Evolutionary conservation across 2,888 invertebrate species (phyloP), one percentile per base, ranked within the genome.

Genomic region (Agonopterix subpropinquella): DNA sequence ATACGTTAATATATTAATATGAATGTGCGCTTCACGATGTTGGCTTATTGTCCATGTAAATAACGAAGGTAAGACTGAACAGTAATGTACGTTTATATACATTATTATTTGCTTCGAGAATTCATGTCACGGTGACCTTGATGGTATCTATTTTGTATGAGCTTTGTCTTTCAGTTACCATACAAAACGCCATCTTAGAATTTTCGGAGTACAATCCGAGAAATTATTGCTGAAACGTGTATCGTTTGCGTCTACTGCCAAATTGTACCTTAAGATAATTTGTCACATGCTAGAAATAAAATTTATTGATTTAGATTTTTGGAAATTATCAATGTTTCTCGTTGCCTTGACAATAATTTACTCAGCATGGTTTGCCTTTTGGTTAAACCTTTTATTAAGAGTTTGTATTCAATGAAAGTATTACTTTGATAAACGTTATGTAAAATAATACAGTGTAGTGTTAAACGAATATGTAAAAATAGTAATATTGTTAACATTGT

Each of bases 1-100:
- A 39, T 36, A 41, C n/a, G 41, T 42, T 37, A 18, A n/a, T 43
- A 39, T 39, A 10, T 39, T n/a, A 39, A n/a, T 39, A n/a, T 39
- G 39, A 39, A 36, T 11, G 41, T 36, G 42, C 13, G 44, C 44
- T 15, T 45, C 44, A 42, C 43, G 51, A n/a, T 51, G 52, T 47
- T 50, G 42, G 50, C 50, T 57, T 50, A 60, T 62, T 70, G 83
- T 81, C 80, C 81, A 80, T 82, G 80, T 85, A 83, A 67, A 82
- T 83, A 80, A 76, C 65, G 71, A 77, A 80, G 72, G 81, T 76
- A 87, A 87, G 86, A 86, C 84, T 86, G 85, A 80, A 68, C 59
- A 56, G 59, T 60, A 63, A 63, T 65, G 64, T 64, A 52, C 52
- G 5, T 39, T 28, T 39, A n/a, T 10, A 39, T 9, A 39, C 39